A percentile compares a stretch with the other conserved stretches of the same genome.
Conservation (phyloP, 1,140 invertebrate species). For the Geopemphigus sp. region DNA sequence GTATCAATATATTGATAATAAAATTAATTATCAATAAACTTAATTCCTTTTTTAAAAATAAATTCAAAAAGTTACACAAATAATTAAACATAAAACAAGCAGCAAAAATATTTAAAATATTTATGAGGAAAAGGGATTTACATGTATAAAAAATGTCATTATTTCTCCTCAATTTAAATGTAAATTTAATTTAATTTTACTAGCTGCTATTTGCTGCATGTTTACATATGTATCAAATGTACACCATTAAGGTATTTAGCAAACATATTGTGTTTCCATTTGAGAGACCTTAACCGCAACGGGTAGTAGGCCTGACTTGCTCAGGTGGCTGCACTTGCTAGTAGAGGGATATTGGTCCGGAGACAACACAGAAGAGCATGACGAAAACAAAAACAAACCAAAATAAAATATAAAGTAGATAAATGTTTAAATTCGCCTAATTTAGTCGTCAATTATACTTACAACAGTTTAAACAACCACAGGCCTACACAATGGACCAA, state of each 20-base stretch:
- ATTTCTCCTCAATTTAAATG: not conserved
- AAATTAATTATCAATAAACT: not conserved
- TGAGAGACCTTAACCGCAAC: constrained; percentile 52
- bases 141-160: not conserved
- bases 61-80: constrained; percentile 16
- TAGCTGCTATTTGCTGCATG: constrained; percentile 21
- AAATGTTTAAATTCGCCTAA: constrained; percentile 46
- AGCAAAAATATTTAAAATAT: not conserved
- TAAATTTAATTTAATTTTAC: not conserved
- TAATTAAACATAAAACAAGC: constrained; percentile 13
- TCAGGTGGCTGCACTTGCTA: constrained; percentile 48
- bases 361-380: constrained; percentile 45
- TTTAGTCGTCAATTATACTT: constrained; percentile 47
- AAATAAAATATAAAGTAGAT: constrained; percentile 49
- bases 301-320: constrained; percentile 52
- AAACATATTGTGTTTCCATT: constrained; percentile 49
- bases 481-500: constrained; percentile 46
- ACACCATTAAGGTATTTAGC: constrained; percentile 34
- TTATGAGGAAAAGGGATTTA: not conserved
- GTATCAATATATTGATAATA: not conserved
- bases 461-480: constrained; percentile 47
- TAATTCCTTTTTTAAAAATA: not conserved
- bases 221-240: constrained; percentile 41
- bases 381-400: constrained; percentile 50
- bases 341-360: constrained; percentile 50